These are phyloP conservation scores for Pomacea canaliculata DNA, from an alignment of 2,888 invertebrate species.

Conservation along the genomic window DNA sequence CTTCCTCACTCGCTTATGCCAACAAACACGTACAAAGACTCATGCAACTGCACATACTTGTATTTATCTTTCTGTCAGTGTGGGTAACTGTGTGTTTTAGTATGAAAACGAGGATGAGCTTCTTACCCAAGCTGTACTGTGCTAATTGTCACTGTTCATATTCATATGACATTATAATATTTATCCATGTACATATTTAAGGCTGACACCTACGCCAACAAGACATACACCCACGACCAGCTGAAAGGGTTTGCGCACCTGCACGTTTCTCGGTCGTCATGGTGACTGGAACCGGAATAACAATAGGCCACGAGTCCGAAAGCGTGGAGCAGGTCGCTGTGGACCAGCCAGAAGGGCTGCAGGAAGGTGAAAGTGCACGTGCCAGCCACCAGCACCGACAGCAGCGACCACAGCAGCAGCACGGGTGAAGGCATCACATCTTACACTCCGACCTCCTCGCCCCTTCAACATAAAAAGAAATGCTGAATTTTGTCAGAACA, in stretches of 20 bases:
- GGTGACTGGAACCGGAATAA: constrained; percentile 23
- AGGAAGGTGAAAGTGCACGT: constrained; percentile 68
- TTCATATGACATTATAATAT: no score
- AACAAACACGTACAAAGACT: background rate
- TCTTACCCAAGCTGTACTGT: no score
- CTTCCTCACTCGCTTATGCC: background rate
- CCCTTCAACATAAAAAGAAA: constrained; percentile 3
- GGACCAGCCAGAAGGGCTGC: constrained; percentile 70
- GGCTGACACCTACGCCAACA: no score
- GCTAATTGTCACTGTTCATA: no score
- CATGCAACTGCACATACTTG: no score
- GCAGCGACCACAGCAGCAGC: constrained; percentile 65
- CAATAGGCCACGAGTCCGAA: constrained; percentile 59
- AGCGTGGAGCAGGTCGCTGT: constrained; percentile 48
- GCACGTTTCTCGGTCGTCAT: constrained; percentile 15
- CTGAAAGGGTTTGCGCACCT: background rate
- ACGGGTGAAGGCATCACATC: constrained; percentile 42
- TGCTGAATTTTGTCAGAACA: background rate
- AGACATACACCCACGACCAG: no score
- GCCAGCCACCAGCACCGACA: constrained; percentile 67
- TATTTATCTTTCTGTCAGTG: no score
- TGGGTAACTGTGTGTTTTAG: no score
- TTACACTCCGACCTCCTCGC: background rate
- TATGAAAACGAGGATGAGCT: no score
- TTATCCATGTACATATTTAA: no score